phyloP scores from a whole-genome alignment of 2,888 invertebrate species.

The Homarus gammarus region DNA sequence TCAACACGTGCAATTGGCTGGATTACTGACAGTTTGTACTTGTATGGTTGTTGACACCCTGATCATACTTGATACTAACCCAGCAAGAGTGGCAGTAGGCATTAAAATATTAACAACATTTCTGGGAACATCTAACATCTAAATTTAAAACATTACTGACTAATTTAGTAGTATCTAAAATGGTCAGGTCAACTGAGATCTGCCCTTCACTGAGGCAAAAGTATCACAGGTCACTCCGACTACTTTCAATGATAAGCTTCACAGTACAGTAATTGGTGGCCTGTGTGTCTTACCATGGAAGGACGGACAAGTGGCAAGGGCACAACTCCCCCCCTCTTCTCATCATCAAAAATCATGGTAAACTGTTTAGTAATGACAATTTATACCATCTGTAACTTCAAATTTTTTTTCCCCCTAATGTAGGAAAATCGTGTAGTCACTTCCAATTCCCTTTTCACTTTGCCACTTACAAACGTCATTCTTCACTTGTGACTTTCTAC shows the following conservation, averaged over 20 bases:
- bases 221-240: constrained; percentile 26
- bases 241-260: not conserved
- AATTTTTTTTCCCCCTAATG: no score
- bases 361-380: not conserved
- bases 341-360: not conserved
- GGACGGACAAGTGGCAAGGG: no score
- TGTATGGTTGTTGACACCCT: constrained; percentile 28
- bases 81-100: not conserved
- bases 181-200: not conserved
- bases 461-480: no score
- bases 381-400: no score
- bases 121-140: not conserved
- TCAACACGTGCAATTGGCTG: constrained; percentile 49
- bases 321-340: not conserved
- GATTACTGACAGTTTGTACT: constrained; percentile 55
- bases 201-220: constrained; percentile 38
- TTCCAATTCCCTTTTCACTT: no score
- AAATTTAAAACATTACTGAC: not conserved
- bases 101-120: not conserved
- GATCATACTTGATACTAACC: not conserved
- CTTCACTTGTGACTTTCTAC: not conserved
- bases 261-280: no score
- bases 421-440: no score
- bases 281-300: no score
- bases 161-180: not conserved